phyloP scores from a whole-genome alignment of 1,140 invertebrate species.

The Anoplolepis gracilipes region DNA sequence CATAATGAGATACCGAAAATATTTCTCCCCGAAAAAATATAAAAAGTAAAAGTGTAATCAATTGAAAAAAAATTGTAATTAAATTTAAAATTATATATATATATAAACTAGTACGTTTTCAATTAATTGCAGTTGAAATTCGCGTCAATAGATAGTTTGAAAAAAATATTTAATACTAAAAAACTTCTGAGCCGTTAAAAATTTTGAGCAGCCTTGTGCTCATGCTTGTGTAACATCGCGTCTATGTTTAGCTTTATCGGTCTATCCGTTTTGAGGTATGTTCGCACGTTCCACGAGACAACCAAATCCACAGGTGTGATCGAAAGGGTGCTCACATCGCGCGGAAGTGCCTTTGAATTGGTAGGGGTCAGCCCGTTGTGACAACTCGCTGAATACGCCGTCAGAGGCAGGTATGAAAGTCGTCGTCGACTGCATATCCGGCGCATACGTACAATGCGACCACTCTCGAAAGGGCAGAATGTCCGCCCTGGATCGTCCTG shows the following conservation, averaged over 20 bases:
- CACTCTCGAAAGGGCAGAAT: conserved; percentile 28
- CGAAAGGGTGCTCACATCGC: conserved; percentile 68
- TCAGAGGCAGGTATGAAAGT: conserved; percentile 41
- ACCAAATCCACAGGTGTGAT: conserved; percentile 73
- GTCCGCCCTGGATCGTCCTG: conserved; percentile 32
- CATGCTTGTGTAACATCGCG: not conserved
- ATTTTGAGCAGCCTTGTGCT: not conserved
- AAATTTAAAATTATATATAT: no score
- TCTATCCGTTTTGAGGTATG: conserved; percentile 21
- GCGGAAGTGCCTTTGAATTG: conserved; percentile 70
- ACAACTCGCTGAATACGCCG: conserved; percentile 42
- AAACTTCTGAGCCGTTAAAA: not conserved
- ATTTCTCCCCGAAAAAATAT: no score
- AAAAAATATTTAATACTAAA: not conserved
- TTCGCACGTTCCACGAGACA: conserved; percentile 49
- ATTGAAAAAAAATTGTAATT: no score
- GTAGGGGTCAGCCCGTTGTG: conserved; percentile 27
- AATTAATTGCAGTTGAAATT: no score
- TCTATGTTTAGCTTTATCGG: conserved; percentile 47
- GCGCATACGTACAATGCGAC: conserved; percentile 37
- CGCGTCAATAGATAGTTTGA: not conserved
- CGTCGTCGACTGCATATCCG: conserved; percentile 29
- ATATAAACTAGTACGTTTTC: no score
- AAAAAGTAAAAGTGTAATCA: no score
- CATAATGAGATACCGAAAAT: no score